Evolutionary conservation across 1,140 invertebrate species (phyloP).

Genomic region (Drosophila kepulauana): DNA sequence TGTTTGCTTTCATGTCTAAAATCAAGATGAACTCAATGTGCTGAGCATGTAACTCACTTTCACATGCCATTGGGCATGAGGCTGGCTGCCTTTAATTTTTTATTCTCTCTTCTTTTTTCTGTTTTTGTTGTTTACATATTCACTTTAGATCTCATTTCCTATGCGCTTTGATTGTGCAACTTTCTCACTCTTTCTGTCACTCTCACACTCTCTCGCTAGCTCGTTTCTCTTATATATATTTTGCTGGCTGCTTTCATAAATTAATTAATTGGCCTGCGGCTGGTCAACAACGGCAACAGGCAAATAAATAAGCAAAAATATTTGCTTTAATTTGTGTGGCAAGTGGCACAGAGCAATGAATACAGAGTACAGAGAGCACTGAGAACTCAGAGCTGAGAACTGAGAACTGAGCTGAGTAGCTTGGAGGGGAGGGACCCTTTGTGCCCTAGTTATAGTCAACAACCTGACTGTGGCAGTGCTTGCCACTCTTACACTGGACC

Average conservation of each 20-base stretch:
- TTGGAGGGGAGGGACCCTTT: slow-evolving; percentile 27
- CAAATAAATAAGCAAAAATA: slow-evolving; percentile 82
- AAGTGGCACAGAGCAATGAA: slow-evolving; percentile 36
- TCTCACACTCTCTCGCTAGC: slow-evolving; percentile 10
- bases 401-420: background rate
- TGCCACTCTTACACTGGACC: background rate
- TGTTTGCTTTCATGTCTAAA: background rate
- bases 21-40: background rate
- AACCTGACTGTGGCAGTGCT: slow-evolving; percentile 1
- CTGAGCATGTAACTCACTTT: slow-evolving; percentile 2
- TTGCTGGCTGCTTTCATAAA: slow-evolving; percentile 68
- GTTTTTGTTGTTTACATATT: slow-evolving; percentile 14
- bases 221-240: slow-evolving; percentile 58
- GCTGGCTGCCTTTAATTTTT: background rate
- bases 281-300: slow-evolving; percentile 61
- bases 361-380: background rate
- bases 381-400: background rate
- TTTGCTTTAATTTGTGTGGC: slow-evolving; percentile 76
- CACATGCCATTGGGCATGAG: background rate
- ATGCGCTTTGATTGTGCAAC: slow-evolving; percentile 72
- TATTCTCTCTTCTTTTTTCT: background rate
- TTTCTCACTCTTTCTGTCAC: slow-evolving; percentile 18
- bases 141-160: slow-evolving; percentile 52
- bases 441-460: slow-evolving; percentile 39
- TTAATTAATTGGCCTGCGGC: slow-evolving; percentile 80